Evolutionary conservation across 2,113 vertebrate genomes (phyloP).

Genomic region (Cryptomyrus ogoouensis): DNA sequence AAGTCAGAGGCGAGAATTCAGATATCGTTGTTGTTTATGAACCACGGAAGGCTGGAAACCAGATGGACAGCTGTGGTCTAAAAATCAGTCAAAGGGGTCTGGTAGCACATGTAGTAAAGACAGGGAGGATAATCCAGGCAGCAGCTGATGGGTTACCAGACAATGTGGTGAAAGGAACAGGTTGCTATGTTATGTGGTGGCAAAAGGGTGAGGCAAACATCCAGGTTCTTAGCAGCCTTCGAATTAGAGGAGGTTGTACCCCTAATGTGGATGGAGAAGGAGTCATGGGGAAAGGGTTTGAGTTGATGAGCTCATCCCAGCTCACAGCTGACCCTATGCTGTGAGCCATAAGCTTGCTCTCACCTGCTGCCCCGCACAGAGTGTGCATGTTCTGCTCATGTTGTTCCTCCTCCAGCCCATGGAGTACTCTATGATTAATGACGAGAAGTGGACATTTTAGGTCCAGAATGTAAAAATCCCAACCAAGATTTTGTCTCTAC

Average conservation of each 20-base stretch:
- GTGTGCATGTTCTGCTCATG: not conserved
- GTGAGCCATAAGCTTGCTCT: not conserved
- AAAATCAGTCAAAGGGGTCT: not conserved
- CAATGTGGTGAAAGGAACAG: not conserved
- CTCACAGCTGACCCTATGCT: not conserved
- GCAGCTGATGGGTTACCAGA: not conserved
- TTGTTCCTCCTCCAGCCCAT: not conserved
- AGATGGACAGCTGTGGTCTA: not conserved
- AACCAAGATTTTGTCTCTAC: not conserved
- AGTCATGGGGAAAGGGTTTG: not conserved
- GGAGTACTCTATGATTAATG: not conserved
- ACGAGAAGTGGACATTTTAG: not conserved
- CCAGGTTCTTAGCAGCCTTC: not conserved
- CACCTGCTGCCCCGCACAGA: not conserved
- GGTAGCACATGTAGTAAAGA: not conserved
- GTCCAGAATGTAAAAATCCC: not conserved
- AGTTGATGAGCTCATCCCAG: not conserved
- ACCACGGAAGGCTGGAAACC: not conserved
- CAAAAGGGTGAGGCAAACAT: not conserved
- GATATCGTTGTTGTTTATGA: not conserved
- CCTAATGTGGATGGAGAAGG: not conserved
- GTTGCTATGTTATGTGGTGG: not conserved
- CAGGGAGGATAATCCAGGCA: not conserved
- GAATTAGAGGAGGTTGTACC: not conserved
- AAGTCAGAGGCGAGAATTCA: not conserved